These are phyloP conservation scores for Philhelius pedissequus DNA, from an alignment of 2,888 invertebrate species.

Conservation along the genomic window DNA sequence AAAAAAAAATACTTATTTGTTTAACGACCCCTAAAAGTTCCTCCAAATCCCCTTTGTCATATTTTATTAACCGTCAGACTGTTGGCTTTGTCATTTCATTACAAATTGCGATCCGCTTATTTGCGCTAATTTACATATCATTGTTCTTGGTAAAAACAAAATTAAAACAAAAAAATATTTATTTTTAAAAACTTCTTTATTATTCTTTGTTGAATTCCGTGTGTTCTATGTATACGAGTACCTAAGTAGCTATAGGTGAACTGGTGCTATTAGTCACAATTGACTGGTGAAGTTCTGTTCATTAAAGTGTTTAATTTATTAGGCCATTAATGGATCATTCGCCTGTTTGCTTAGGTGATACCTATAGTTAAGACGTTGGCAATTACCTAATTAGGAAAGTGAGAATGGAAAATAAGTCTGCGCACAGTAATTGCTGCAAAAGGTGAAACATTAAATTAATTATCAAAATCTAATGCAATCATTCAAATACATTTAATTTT, in stretches of 20 bases:
- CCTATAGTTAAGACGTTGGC: not conserved
- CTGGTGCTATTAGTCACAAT: constrained; percentile 63
- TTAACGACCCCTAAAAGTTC: not conserved
- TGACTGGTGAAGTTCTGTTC: constrained; percentile 61
- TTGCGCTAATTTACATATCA: constrained; percentile 66
- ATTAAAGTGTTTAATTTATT: constrained; percentile 61
- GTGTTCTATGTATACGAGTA: constrained; percentile 8
- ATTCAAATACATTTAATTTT: no score
- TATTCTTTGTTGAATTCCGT: constrained; percentile 18
- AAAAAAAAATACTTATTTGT: not conserved
- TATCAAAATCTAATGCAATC: not conserved
- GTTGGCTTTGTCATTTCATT: constrained; percentile 61
- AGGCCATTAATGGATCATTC: constrained; percentile 58
- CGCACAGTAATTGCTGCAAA: not conserved
- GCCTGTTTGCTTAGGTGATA: constrained; percentile 28
- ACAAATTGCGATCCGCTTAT: constrained; percentile 66
- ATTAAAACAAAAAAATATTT: constrained; percentile 5
- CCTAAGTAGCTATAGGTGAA: constrained; percentile 47
- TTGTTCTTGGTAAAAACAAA: constrained; percentile 28
- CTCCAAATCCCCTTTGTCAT: not conserved
- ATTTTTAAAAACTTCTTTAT: not conserved
- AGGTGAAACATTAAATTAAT: not conserved
- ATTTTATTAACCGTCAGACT: not conserved
- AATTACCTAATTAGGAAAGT: constrained; percentile 11
- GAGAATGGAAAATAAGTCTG: not conserved